phyloP scores from a whole-genome alignment of 2,797 vertebrate genomes.

The Melanitta fusca region DNA sequence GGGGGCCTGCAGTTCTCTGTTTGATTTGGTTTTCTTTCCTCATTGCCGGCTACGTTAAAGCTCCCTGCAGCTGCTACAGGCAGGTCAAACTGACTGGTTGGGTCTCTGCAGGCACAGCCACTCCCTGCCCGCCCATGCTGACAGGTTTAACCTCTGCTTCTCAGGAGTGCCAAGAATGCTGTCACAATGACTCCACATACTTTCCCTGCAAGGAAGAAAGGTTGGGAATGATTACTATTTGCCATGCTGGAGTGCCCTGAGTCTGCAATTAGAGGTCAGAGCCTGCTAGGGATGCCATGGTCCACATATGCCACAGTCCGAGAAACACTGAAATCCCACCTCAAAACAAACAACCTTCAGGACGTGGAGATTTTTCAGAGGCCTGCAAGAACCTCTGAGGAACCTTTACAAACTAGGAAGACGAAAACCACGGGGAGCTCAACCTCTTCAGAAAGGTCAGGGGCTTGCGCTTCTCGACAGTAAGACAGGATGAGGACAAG shows the following conservation, averaged over 20 bases:
- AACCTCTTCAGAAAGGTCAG: constrained; percentile 30
- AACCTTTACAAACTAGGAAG: background rate
- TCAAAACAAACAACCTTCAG: background rate
- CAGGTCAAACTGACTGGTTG: background rate
- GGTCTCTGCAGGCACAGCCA: background rate
- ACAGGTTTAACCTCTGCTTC: constrained; percentile 51
- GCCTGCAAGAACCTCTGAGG: background rate
- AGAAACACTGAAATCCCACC: background rate
- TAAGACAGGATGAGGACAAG: background rate
- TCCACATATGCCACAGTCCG: background rate
- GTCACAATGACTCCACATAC: background rate
- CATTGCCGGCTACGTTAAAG: background rate
- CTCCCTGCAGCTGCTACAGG: constrained; percentile 8
- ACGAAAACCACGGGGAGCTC: background rate
- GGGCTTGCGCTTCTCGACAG: background rate
- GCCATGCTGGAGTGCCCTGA: background rate
- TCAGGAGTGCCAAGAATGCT: constrained; percentile 9
- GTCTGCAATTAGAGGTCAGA: constrained; percentile 13
- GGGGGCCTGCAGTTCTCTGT: background rate
- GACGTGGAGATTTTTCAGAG: background rate
- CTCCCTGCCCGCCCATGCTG: constrained; percentile 12
- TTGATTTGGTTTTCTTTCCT: background rate
- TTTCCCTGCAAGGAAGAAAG: constrained; percentile 61
- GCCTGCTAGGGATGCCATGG: background rate
- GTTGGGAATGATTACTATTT: constrained; percentile 11